These are phyloP conservation scores for Yponomeuta cagnagella DNA, from an alignment of 2,888 invertebrate genomes.

Conservation along the genomic window DNA sequence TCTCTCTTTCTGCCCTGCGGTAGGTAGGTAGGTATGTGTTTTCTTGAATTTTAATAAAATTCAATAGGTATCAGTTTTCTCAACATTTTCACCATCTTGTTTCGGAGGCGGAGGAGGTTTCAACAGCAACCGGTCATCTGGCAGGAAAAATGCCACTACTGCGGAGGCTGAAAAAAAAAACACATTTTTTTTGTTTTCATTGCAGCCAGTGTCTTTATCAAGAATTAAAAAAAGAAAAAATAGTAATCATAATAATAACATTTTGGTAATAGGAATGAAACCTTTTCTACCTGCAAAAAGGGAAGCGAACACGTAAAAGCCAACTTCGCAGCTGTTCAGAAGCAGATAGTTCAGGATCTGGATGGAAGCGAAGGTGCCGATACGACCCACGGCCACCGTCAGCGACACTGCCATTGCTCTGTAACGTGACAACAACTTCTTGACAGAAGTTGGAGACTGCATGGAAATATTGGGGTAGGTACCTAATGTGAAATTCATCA, in stretches of 20 bases:
- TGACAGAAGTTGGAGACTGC: no score
- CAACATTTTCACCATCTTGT: background rate
- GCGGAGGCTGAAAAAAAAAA: conserved; percentile 16
- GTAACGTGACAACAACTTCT: conserved; percentile 21
- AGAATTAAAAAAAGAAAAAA: no score
- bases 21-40: no score
- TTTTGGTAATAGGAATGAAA: no score
- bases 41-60: no score
- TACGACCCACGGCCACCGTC: conserved; percentile 71
- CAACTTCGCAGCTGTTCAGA: conserved; percentile 72
- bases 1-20: no score
- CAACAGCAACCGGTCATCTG: conserved; percentile 17
- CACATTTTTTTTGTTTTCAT: background rate
- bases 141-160: conserved; percentile 16
- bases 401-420: conserved; percentile 78
- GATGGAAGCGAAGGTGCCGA: conserved; percentile 76
- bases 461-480: no score
- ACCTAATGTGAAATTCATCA: no score
- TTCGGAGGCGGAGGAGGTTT: background rate
- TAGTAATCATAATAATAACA: no score
- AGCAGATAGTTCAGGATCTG: conserved; percentile 76
- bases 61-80: conserved; percentile 8
- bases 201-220: background rate
- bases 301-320: conserved; percentile 73
- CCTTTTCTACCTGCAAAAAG: conserved; percentile 49